These are phyloP conservation scores for Ondatra zibethicus DNA, from an alignment of 2,113 vertebrate genomes.

Conservation along the genomic window DNA sequence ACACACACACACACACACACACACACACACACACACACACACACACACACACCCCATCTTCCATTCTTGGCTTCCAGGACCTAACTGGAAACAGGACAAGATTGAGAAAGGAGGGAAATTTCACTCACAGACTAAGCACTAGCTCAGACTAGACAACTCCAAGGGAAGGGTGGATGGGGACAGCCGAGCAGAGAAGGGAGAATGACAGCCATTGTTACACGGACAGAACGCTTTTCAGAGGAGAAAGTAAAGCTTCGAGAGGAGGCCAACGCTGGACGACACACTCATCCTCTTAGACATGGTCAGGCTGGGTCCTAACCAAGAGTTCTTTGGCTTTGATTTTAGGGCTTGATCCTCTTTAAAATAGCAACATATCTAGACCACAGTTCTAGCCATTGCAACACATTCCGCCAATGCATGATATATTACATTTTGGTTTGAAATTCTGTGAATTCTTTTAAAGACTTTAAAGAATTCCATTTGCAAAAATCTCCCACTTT, in stretches of 20 bases:
- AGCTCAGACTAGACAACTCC: neutral
- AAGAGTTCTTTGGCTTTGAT: neutral
- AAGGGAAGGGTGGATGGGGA: neutral
- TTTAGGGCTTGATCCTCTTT: neutral
- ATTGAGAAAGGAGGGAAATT: neutral
- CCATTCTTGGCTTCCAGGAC: neutral
- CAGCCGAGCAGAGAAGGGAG: neutral
- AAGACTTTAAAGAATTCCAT: slow-evolving; percentile 42
- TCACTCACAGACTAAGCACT: neutral
- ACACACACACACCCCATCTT: neutral
- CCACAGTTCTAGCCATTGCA: neutral
- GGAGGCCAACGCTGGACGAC: neutral
- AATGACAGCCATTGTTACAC: neutral
- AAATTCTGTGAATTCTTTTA: neutral
- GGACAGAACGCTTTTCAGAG: neutral
- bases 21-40: neutral
- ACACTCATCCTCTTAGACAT: neutral
- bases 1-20: neutral
- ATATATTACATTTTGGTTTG: slow-evolving; percentile 24
- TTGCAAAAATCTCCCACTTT: neutral
- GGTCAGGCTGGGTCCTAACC: neutral
- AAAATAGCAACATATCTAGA: neutral
- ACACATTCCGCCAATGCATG: neutral
- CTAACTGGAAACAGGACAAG: neutral
- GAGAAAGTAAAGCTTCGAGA: neutral